Evolutionary conservation across 2,113 vertebrate species (phyloP).

Genomic region (Fregata magnificens): DNA sequence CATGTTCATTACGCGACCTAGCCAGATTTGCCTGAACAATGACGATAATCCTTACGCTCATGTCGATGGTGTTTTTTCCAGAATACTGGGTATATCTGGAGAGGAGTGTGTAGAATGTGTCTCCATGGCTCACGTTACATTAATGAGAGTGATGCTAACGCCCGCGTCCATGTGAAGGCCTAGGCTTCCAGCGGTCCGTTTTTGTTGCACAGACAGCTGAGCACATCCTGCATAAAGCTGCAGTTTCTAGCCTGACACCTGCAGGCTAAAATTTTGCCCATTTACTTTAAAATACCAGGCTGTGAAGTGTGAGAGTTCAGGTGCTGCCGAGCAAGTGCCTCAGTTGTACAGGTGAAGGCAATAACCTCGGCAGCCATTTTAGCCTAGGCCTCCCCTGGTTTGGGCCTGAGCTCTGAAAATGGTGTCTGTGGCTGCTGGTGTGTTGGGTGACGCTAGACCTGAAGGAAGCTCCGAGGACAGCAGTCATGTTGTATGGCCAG

Average conservation of each 20-base stretch:
- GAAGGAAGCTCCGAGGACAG: neutral
- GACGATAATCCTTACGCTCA: neutral
- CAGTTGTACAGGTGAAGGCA: neutral
- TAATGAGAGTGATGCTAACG: neutral
- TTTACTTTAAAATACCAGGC: neutral
- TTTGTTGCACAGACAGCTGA: neutral
- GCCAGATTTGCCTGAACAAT: constrained; percentile 22
- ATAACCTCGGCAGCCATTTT: neutral
- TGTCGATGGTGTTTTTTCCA: neutral
- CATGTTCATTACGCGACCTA: neutral
- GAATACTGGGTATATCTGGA: neutral
- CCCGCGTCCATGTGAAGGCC: neutral
- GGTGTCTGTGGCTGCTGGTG: accelerated
- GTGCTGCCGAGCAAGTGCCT: neutral
- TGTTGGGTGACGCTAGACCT: too few species aligned
- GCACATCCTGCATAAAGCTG: neutral
- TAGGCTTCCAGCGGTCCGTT: neutral
- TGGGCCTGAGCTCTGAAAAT: accelerated
- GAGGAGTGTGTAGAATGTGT: neutral
- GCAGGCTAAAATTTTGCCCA: neutral
- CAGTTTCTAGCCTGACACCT: neutral
- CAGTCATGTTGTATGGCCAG: accelerated
- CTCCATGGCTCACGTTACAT: accelerated
- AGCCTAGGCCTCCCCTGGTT: accelerated
- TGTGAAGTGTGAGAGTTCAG: neutral